Conservation (phyloP, 2,113 vertebrate genomes). For the Chunga burmeisteri region DNA sequence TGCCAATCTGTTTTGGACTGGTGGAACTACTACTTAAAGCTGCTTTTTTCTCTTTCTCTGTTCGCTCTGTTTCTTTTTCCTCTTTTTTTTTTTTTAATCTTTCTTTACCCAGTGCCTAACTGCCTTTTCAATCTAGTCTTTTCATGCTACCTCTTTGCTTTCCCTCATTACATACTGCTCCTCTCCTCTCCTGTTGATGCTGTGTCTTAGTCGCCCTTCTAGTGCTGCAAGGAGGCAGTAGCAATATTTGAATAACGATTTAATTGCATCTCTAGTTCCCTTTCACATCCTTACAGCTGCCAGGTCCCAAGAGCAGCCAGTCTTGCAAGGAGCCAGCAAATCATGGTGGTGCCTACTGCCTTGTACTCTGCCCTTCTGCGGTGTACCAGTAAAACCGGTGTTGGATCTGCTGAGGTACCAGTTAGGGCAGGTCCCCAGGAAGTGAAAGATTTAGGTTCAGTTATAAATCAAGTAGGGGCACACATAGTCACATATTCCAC, state of each 20-base stretch:
- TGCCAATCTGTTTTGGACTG: not conserved
- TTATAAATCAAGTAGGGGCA: not conserved
- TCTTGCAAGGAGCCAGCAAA: not conserved
- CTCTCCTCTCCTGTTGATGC: not conserved
- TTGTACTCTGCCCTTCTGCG: not conserved
- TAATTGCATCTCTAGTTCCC: not conserved
- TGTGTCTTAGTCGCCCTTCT: not conserved
- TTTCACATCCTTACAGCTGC: not conserved
- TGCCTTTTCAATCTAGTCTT: not conserved
- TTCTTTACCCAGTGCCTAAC: fast-evolving
- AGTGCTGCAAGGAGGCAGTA: not conserved
- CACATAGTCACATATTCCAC: not conserved
- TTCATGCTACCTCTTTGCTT: not conserved
- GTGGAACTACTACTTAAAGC: not conserved
- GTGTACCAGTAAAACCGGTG: not conserved
- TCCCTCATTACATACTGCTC: not conserved
- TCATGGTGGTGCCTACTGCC: not conserved
- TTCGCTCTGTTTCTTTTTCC: not conserved
- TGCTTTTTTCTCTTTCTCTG: not conserved
- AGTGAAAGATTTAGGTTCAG: not conserved
- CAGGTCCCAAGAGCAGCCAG: not conserved
- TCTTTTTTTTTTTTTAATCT: not conserved
- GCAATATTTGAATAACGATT: not conserved
- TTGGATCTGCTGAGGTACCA: not conserved
- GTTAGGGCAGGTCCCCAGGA: not conserved